Evolutionary conservation across 1,140 invertebrate species (phyloP), one percentile per base, ranked within the genome.

Genomic region (Drosophila lacertosa): DNA sequence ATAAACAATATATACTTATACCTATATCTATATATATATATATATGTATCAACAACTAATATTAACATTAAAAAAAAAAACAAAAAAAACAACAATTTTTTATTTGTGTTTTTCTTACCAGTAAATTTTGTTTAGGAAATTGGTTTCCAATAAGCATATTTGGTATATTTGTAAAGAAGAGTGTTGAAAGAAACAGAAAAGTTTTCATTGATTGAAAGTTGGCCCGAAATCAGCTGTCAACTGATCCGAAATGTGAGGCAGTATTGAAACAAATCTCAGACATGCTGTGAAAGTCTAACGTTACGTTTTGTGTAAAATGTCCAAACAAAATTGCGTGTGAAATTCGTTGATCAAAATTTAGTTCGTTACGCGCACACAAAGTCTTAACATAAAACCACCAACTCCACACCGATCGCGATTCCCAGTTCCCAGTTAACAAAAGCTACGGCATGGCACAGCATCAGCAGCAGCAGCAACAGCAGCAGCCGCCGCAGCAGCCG

Each of bases 241-340:
- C 6, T 33, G 9, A n/a, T 29, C 33, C 33, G n/a, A 22, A 11
- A 1, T 16, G 4, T 11, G 24, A 11, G 13, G 6, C 9, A 26
- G 11, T 15, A 35, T 1, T 24, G 22, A 40, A 18, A 50, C 4
- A 10, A n/a, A 39, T 59, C 33, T 60, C 18, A 82, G 26, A 63
- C 35, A 48, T 48, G 39, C 58, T 77, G 74, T 82, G 57, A 58
- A 74, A 74, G 78, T 82, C 60, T 50, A 71, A 51, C 58, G 58
- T 78, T 57, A 55, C 74, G 58, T 83, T 78, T 64, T 83, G 35
- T 84, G 74, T 84, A 78, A 74, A 59, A 83, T 83, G 79, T 83
- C 37, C 48, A 53, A 68, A 53, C 48, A 75, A 84, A 84, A 83
- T 75, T 78, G 51, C 53, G 58, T 82, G 79, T 82, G 73, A 48